Evolutionary conservation across 2,113 vertebrate genomes (phyloP).

Genomic region (Antechinus flavipes): DNA sequence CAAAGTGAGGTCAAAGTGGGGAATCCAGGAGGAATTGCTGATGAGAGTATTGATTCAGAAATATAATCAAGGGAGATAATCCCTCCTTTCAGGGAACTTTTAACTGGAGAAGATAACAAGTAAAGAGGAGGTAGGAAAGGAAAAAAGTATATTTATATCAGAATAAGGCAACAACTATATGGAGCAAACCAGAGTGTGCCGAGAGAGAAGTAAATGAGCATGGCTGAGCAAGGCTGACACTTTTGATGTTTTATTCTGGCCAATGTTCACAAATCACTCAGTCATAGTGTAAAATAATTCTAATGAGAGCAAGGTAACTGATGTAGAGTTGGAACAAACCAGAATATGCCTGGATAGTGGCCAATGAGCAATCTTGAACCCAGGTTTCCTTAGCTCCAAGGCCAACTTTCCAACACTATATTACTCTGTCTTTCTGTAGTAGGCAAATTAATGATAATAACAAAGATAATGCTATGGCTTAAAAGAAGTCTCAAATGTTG

Average conservation of each 20-base stretch:
- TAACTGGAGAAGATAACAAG: not conserved
- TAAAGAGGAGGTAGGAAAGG: not conserved
- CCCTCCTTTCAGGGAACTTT: not conserved
- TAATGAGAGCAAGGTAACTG: not conserved
- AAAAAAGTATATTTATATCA: rapidly evolving
- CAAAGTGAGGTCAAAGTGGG: not conserved
- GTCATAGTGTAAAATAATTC: not conserved
- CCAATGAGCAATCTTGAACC: no score
- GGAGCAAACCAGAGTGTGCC: not conserved
- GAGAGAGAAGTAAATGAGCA: not conserved
- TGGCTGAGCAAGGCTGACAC: not conserved
- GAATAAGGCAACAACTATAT: not conserved
- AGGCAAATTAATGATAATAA: no score
- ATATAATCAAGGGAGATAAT: not conserved
- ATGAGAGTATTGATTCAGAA: not conserved
- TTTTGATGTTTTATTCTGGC: not conserved
- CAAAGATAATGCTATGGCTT: no score
- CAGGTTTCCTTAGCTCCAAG: no score
- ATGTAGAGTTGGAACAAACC: no score
- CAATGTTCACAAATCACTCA: not conserved
- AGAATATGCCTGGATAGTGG: no score
- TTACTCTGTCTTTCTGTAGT: no score
- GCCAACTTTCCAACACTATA: no score
- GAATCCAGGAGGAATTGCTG: not conserved
- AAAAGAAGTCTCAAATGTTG: no score